Evolutionary conservation across 2,888 invertebrate species (phyloP).

Genomic region (Sesamia inferens): DNA sequence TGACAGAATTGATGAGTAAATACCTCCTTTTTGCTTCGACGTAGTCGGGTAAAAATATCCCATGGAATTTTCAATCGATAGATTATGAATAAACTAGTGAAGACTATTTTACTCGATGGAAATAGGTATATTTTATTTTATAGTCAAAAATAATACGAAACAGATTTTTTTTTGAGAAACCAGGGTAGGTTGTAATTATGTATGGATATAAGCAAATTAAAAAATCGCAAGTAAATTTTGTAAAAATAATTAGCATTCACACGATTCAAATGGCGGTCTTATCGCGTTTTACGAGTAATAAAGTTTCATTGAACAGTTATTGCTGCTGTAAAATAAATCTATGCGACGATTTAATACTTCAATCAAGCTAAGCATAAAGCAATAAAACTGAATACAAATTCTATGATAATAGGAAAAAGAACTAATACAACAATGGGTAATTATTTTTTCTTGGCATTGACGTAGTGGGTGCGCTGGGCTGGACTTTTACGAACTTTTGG

Average conservation of each 20-base stretch:
- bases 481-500: too few species aligned
- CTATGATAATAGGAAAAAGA: background rate
- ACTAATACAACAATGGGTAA: background rate
- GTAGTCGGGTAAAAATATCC: background rate
- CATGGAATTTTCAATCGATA: slow-evolving; percentile 3
- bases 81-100: background rate
- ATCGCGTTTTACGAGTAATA: slow-evolving; percentile 12
- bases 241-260: background rate
- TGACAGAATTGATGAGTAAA: too few species aligned
- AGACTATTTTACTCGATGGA: background rate
- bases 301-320: slow-evolving; percentile 22
- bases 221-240: background rate
- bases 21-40: too few species aligned
- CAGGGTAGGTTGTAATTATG: too few species aligned
- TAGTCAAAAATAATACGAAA: background rate
- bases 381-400: background rate
- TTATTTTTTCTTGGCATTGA: background rate
- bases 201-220: background rate
- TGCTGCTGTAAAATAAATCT: slow-evolving; percentile 32
- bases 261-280: slow-evolving; percentile 4
- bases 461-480: background rate
- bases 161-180: background rate
- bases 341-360: background rate
- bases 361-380: background rate
- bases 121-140: background rate